Evolutionary conservation across 2,888 invertebrate genomes (phyloP), one percentile per base, ranked within the genome.

Genomic region (Metallyticus violacea): DNA sequence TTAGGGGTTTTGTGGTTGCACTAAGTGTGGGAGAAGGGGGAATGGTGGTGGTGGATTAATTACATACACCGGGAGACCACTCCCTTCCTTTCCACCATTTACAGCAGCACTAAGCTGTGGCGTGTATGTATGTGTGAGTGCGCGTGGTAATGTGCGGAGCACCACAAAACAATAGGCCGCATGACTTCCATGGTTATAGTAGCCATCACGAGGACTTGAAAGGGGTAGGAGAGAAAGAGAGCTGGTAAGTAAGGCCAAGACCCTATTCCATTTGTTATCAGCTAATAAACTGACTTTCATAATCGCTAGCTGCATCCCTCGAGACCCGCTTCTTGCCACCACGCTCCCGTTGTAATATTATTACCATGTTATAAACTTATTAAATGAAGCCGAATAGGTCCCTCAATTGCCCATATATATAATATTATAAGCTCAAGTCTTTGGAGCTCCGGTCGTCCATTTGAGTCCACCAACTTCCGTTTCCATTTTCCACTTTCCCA

Each of bases 241-340:
- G 5, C 1, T 77, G 4, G 30, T 28, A 27, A 40, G 83, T 85
- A 87, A 87, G 78, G 85, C 85, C 82, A 85, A 85, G 85, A 77
- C 87, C 87, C 78, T 77, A 77, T 87, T 87, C 87, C 81, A 87
- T 79, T 85, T 87, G 87, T 87, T 85, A 87, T 40, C 87, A 85
- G 77, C 87, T 87, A 87, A 87, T 87, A 87, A 85, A 87, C 85
- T 87, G 82, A 77, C 82, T 30, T 84, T n/a, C 78, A 83, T 83
- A 83, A 83, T 77, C 83, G 77, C 77, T 27, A 62, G 62, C 76
- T 77, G 6, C 83, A 7, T 77, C n/a, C 83, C 83, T 62, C 9
- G 22, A 2, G 4, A 4, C 40, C 40, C 9, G 22, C 22, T 62
- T 62, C 40, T 40, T 62, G 40, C 15, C 22, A 62, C 15, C 40